Percentiles rank a stretch among this genome's conserved stretches.
These are phyloP conservation scores for Microcaecilia unicolor DNA, from an alignment of 2,797 vertebrate species.

Conservation along the genomic window DNA sequence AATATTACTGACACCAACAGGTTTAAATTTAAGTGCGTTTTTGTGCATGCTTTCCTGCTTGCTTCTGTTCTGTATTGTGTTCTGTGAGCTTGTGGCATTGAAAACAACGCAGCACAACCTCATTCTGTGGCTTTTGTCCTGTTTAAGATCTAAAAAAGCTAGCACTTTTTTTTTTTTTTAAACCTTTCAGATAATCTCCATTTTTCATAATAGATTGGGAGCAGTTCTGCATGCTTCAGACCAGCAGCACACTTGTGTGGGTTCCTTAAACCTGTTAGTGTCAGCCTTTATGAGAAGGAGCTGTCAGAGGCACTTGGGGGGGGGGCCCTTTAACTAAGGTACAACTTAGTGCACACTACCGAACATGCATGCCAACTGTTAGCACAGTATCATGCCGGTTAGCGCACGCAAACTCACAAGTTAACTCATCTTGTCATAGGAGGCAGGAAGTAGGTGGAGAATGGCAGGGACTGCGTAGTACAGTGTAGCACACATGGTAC, in stretches of 20 bases:
- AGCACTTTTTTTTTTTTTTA: constrained; percentile 25
- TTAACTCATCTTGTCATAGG: no score
- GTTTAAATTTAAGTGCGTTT: constrained; percentile 33
- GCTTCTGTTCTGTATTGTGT: constrained; percentile 26
- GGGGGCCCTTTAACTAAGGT: no score
- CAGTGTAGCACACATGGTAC: no score
- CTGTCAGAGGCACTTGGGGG: constrained; percentile 20
- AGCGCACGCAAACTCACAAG: no score
- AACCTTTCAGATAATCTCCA: constrained; percentile 31
- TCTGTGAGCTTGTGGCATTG: constrained; percentile 10
- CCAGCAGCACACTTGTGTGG: constrained; percentile 24
- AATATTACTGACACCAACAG: constrained; percentile 39
- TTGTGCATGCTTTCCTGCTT: constrained; percentile 29
- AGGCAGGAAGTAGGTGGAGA: no score
- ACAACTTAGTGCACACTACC: no score
- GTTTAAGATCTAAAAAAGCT: constrained; percentile 20
- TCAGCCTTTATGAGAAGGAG: constrained; percentile 18
- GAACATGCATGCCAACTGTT: no score
- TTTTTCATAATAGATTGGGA: constrained; percentile 4
- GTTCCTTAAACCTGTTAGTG: constrained; percentile 19
- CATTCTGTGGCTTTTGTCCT: constrained; percentile 37
- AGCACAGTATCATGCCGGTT: no score
- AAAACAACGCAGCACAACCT: constrained; percentile 27
- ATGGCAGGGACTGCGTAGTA: no score
- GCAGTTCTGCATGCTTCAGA: constrained; percentile 13